Conservation (phyloP, 1,140 invertebrate species). For the Eriocheir sinensis region DNA sequence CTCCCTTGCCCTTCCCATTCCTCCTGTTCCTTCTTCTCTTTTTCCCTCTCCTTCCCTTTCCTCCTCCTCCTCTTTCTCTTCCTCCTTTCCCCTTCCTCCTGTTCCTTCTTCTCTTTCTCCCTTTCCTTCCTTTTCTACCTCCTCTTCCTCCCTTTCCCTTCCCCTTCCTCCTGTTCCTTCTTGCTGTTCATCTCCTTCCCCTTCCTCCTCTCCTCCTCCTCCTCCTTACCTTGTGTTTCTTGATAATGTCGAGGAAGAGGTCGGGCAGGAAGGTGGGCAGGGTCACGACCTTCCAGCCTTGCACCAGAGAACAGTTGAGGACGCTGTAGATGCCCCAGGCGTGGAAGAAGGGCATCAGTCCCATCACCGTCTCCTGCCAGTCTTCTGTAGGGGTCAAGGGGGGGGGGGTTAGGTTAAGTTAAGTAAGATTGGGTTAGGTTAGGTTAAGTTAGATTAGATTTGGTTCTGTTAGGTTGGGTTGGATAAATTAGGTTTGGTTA, state of each 20-base stretch:
- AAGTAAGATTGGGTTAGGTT: too few species aligned
- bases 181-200: too few species aligned
- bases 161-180: too few species aligned
- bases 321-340: conserved; percentile 36
- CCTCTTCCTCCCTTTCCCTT: neutral
- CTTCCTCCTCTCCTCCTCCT: neutral
- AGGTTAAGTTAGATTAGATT: too few species aligned
- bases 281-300: conserved; percentile 81
- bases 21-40: too few species aligned
- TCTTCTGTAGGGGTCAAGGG: neutral
- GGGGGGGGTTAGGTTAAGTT: too few species aligned
- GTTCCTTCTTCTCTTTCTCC: too few species aligned
- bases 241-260: conserved; percentile 81
- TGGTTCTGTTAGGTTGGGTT: too few species aligned
- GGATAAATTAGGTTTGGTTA: too few species aligned
- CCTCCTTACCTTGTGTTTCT: conserved; percentile 82
- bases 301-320: neutral
- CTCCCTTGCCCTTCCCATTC: too few species aligned
- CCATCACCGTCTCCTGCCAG: conserved; percentile 23
- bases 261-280: conserved; percentile 82
- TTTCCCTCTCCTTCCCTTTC: neutral
- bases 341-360: conserved; percentile 38
- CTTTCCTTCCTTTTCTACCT: neutral
- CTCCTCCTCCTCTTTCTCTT: neutral
- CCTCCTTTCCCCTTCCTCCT: too few species aligned